Evolutionary conservation across 2,797 vertebrate genomes (phyloP).

Genomic region (Intellagama lesueurii): DNA sequence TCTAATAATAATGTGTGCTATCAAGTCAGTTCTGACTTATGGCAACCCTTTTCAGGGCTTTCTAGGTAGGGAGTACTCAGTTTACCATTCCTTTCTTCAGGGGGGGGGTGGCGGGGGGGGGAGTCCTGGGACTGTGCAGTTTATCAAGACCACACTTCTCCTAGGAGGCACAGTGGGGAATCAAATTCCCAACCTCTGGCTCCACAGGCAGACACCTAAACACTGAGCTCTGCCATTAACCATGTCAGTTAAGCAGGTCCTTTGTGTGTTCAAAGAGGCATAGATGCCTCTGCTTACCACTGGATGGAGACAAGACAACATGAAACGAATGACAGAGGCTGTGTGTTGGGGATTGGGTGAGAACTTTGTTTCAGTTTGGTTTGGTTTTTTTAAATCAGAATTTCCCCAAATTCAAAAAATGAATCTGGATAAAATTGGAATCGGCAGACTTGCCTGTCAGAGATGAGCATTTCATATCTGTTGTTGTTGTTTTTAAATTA

Average conservation of each 20-base stretch:
- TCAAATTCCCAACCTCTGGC: too few species aligned
- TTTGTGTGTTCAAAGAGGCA: not conserved
- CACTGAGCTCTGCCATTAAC: too few species aligned
- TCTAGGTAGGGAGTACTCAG: too few species aligned
- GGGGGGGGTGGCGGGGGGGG: too few species aligned
- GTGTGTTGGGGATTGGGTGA: not conserved
- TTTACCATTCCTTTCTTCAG: too few species aligned
- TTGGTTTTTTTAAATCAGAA: not conserved
- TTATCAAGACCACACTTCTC: too few species aligned
- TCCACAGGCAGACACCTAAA: too few species aligned
- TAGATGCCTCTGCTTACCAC: not conserved
- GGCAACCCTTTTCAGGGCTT: too few species aligned
- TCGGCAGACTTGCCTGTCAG: not conserved
- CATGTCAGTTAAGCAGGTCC: not conserved
- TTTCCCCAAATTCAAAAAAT: not conserved
- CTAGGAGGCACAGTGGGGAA: too few species aligned
- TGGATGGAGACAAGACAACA: slow-evolving; percentile 9
- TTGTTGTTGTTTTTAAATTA: not conserved
- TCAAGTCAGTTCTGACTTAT: too few species aligned
- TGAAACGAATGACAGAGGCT: not conserved
- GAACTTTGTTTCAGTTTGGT: not conserved
- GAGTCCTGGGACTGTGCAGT: too few species aligned
- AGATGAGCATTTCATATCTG: not conserved
- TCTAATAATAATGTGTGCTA: too few species aligned
- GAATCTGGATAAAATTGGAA: not conserved